Evolutionary conservation across 2,888 invertebrate species (phyloP).

Genomic region (Pyrocoelia pectoralis): DNA sequence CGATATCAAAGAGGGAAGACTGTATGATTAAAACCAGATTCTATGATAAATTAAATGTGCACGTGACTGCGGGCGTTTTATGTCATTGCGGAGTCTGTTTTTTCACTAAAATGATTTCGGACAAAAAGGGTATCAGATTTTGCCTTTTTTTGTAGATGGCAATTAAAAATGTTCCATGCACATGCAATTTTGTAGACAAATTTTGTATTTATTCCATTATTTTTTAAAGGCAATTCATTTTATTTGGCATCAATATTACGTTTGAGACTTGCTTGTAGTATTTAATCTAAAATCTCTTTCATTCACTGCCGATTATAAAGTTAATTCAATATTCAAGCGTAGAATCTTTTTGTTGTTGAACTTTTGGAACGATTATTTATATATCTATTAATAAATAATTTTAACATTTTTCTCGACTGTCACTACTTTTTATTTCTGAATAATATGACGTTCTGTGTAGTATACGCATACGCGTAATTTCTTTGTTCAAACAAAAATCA

Average conservation of each 20-base stretch:
- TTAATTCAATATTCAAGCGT: conserved; percentile 9
- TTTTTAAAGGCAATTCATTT: too few relatives aligned
- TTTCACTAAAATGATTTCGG: too few relatives aligned
- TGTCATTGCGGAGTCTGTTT: background rate
- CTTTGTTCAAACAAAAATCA: conserved; percentile 6
- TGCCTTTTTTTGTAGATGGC: too few relatives aligned
- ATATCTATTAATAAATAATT: background rate
- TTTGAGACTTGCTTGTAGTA: conserved; percentile 6
- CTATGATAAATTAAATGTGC: background rate
- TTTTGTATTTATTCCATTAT: too few relatives aligned
- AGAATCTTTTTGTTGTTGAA: conserved; percentile 5
- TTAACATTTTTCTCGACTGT: conserved; percentile 1
- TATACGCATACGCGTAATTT: conserved; percentile 5
- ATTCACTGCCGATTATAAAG: background rate
- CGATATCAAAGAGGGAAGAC: background rate
- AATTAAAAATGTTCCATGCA: too few relatives aligned
- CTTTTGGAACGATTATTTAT: background rate
- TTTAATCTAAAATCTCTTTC: conserved; percentile 1
- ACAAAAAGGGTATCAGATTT: too few relatives aligned
- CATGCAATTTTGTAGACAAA: too few relatives aligned
- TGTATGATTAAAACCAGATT: background rate
- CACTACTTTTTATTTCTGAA: background rate
- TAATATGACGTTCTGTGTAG: background rate
- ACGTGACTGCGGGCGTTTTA: background rate
- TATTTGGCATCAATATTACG: too few relatives aligned